Evolutionary conservation across 2,888 invertebrate species (phyloP).

Genomic region (Chrysolina americana): DNA sequence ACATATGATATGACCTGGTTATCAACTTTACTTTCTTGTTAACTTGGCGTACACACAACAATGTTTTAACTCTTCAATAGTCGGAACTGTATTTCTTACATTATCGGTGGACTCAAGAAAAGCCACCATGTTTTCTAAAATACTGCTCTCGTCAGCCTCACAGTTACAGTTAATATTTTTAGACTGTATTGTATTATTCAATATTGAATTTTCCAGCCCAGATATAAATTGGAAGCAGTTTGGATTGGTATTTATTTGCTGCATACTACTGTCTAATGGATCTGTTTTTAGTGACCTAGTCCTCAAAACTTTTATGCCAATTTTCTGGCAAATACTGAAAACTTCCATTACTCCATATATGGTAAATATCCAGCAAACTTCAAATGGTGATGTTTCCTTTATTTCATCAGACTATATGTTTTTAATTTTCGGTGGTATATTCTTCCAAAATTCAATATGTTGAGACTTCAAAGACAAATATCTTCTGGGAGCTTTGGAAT

Average conservation of each 20-base stretch:
- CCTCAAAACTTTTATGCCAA: background rate
- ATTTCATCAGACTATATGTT: conserved; percentile 2
- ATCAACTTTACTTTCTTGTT: background rate
- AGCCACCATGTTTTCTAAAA: conserved; percentile 3
- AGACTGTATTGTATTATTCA: conserved; percentile 31
- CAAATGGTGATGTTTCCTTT: background rate
- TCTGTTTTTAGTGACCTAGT: background rate
- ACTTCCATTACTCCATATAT: background rate
- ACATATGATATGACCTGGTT: conserved; percentile 1
- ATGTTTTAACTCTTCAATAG: too few species aligned
- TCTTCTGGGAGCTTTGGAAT: conserved; percentile 34
- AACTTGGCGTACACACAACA: too few species aligned
- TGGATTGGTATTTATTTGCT: conserved; percentile 43
- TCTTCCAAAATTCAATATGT: conserved; percentile 36
- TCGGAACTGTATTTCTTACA: too few species aligned
- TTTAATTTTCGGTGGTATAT: conserved; percentile 27
- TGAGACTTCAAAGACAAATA: conserved; percentile 27
- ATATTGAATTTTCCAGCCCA: conserved; percentile 34
- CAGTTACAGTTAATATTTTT: background rate
- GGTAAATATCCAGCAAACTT: background rate
- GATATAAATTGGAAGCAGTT: conserved; percentile 42
- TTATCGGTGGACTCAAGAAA: background rate
- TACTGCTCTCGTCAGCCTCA: conserved; percentile 7
- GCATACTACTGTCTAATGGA: conserved; percentile 38
- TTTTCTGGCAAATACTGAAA: conserved; percentile 1